These are phyloP conservation scores for Leuciscus waleckii DNA, from an alignment of 2,797 vertebrate genomes.

Conservation along the genomic window DNA sequence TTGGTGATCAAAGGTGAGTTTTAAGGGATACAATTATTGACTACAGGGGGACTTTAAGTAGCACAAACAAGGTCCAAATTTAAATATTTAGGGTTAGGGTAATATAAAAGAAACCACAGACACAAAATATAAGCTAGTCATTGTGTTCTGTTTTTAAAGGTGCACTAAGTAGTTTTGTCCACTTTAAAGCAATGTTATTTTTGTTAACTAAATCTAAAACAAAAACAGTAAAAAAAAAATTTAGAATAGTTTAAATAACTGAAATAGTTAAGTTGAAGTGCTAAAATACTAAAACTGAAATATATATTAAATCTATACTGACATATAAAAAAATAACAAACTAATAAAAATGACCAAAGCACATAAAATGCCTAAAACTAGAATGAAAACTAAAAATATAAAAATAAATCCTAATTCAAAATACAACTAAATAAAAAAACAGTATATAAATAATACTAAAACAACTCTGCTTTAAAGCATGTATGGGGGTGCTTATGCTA, in stretches of 20 bases:
- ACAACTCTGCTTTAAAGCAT: not conserved
- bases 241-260: not conserved
- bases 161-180: not conserved
- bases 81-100: not conserved
- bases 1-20: too few relatives aligned
- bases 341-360: not conserved
- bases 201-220: not conserved
- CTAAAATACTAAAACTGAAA: not conserved
- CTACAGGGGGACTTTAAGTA: too few relatives aligned
- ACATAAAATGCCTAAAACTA: not conserved
- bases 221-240: too few relatives aligned
- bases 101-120: not conserved
- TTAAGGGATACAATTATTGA: too few relatives aligned
- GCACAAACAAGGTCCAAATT: not conserved
- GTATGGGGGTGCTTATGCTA: not conserved
- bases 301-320: not conserved
- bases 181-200: not conserved
- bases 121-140: not conserved
- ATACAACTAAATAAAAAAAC: not conserved
- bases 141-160: not conserved
- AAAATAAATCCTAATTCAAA: not conserved
- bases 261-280: not conserved
- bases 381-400: not conserved
- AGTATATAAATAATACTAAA: not conserved
- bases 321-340: not conserved